Percentiles rank a stretch among this genome's conserved stretches.
These are phyloP conservation scores for Diachasmimorpha longicaudata DNA, from an alignment of 1,140 invertebrate species.

Conservation along the genomic window DNA sequence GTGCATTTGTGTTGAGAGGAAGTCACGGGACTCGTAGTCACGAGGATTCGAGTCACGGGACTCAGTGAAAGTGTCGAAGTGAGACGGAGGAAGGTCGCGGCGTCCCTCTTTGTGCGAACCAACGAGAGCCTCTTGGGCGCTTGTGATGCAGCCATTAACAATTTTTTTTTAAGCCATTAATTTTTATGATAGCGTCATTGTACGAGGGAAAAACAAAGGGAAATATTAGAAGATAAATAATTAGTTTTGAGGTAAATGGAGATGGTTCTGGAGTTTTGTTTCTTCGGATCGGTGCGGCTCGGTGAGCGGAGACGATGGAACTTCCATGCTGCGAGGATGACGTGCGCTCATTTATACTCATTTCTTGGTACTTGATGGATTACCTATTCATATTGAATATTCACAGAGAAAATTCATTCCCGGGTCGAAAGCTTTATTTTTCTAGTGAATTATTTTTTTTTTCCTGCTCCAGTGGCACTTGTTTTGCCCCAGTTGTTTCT, in stretches of 20 bases:
- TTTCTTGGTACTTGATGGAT: too few relatives aligned
- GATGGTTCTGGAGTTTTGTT: not conserved
- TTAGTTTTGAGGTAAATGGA: not conserved
- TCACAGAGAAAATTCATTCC: too few relatives aligned
- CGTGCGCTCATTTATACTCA: too few relatives aligned
- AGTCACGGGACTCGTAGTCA: conserved; percentile 32
- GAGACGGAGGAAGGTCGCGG: conserved; percentile 36
- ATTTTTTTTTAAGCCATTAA: not conserved
- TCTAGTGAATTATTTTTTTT: too few relatives aligned
- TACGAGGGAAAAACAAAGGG: not conserved
- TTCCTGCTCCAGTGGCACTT: too few relatives aligned
- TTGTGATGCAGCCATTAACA: not conserved
- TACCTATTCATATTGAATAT: too few relatives aligned
- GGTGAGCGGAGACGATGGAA: too few relatives aligned
- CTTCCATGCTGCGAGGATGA: too few relatives aligned
- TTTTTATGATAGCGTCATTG: not conserved
- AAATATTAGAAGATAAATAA: not conserved
- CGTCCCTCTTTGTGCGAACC: conserved; percentile 25
- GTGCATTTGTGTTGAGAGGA: conserved; percentile 25
- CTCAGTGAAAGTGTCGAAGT: conserved; percentile 49
- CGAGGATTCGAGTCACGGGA: conserved; percentile 43
- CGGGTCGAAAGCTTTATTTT: too few relatives aligned
- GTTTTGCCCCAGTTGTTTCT: too few relatives aligned
- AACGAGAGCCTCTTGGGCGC: conserved; percentile 8
- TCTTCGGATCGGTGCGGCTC: too few relatives aligned